A percentile compares a stretch with the other conserved stretches of the same genome.
Evolutionary conservation across 2,113 vertebrate species (phyloP).

Genomic region (Salvelinus alpinus): DNA sequence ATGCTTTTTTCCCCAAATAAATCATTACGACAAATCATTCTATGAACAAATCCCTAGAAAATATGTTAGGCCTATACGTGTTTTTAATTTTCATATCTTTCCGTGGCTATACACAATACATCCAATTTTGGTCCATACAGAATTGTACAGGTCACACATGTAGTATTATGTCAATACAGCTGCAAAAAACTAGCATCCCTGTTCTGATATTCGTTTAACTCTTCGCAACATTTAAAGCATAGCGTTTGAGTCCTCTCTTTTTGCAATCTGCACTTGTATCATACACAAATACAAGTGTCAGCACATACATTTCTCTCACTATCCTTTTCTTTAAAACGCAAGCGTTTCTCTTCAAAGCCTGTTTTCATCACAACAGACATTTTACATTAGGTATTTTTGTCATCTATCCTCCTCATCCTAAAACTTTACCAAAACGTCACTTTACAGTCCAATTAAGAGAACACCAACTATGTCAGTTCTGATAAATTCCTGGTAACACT

Average conservation of each 20-base stretch:
- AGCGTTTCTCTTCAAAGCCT: neutral
- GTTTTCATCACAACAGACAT: neutral
- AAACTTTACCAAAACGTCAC: neutral
- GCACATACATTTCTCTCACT: neutral
- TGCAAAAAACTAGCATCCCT: neutral
- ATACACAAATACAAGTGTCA: neutral
- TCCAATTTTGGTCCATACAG: neutral
- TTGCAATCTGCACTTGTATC: neutral
- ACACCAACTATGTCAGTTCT: neutral
- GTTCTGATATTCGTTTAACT: neutral
- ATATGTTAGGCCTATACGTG: neutral
- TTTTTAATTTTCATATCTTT: neutral
- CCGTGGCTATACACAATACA: neutral
- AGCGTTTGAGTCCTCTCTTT: neutral
- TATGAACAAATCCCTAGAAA: neutral
- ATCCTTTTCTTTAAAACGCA: neutral
- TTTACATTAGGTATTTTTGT: neutral
- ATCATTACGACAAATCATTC: neutral
- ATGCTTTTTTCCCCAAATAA: neutral
- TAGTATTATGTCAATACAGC: neutral
- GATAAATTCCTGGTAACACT: neutral
- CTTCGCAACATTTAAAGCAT: neutral
- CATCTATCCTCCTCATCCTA: neutral
- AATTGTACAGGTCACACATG: neutral
- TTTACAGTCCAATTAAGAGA: neutral